These are phyloP conservation scores for Perca fluviatilis DNA, from an alignment of 2,113 vertebrate species.

Conservation along the genomic window DNA sequence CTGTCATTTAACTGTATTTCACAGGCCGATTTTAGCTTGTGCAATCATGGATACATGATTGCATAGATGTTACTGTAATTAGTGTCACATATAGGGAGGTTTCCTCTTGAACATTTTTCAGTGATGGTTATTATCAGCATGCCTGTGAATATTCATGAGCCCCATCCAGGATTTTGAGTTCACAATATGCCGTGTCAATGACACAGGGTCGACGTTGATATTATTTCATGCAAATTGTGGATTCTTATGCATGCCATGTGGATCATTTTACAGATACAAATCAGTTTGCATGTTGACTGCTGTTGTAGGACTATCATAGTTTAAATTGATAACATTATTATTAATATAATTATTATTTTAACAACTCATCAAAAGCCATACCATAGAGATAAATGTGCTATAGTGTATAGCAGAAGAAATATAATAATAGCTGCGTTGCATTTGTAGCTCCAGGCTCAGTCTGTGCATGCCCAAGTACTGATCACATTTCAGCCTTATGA, in stretches of 20 bases:
- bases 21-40: background rate
- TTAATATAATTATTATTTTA: background rate
- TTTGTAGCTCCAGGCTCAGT: conserved; percentile 43
- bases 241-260: background rate
- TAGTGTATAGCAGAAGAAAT: background rate
- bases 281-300: background rate
- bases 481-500: conserved; percentile 72
- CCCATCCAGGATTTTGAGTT: background rate
- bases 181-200: background rate
- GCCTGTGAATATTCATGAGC: conserved; percentile 24
- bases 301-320: background rate
- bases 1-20: conserved; percentile 47
- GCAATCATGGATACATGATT: background rate
- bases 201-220: conserved; percentile 1
- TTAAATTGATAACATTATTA: conserved; percentile 19
- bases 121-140: background rate
- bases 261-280: background rate
- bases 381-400: background rate
- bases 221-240: conserved; percentile 9
- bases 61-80: conserved; percentile 11
- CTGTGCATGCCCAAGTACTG: conserved; percentile 41
- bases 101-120: conserved; percentile 5
- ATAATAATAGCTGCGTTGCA: conserved; percentile 1
- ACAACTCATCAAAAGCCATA: background rate
- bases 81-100: background rate